A percentile compares a stretch with the other conserved stretches of the same genome.
Conservation (phyloP, 2,888 invertebrate genomes). For the Pantelozetes paolii region DNA sequence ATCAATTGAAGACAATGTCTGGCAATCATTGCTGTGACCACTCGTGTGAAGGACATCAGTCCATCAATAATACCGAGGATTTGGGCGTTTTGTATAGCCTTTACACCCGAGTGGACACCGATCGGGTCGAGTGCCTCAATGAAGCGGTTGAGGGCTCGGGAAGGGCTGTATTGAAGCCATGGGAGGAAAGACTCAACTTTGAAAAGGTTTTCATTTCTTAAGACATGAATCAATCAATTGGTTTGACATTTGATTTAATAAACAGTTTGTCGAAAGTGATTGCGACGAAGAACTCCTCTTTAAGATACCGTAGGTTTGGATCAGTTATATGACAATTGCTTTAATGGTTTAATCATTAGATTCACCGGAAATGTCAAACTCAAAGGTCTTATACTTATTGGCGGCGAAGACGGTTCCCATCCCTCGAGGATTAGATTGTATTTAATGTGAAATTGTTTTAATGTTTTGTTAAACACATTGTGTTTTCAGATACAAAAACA, state of each 20-base stretch:
- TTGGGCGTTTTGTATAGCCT: slow-evolving; percentile 75
- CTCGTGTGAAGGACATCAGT: slow-evolving; percentile 37
- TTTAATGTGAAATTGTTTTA: slow-evolving; percentile 51
- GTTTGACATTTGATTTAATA: slow-evolving; percentile 48
- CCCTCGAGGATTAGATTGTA: slow-evolving; percentile 82
- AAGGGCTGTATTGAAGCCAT: slow-evolving; percentile 82
- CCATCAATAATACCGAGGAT: slow-evolving; percentile 54
- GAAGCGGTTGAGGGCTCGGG: slow-evolving; percentile 81
- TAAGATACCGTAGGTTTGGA: slow-evolving; percentile 72
- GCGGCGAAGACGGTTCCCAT: slow-evolving; percentile 79
- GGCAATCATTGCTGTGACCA: slow-evolving; percentile 40
- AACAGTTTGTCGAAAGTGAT: slow-evolving; percentile 91
- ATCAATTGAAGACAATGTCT: slow-evolving; percentile 1
- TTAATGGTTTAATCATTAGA: slow-evolving; percentile 51
- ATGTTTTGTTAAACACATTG: not conserved
- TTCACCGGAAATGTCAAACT: slow-evolving; percentile 93
- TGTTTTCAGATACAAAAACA: slow-evolving; percentile 72
- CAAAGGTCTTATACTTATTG: slow-evolving; percentile 85
- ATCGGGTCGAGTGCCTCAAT: slow-evolving; percentile 83
- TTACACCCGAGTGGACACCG: slow-evolving; percentile 79
- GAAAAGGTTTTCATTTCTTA: slow-evolving; percentile 61
- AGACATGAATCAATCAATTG: not conserved
- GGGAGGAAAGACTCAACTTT: slow-evolving; percentile 75
- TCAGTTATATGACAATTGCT: slow-evolving; percentile 39
- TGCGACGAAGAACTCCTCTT: slow-evolving; percentile 91